Percentiles rank a stretch among this genome's conserved stretches.
Evolutionary conservation across 64 coral and sea anemone species (phyloP).

Genomic region (Montipora sp.): DNA sequence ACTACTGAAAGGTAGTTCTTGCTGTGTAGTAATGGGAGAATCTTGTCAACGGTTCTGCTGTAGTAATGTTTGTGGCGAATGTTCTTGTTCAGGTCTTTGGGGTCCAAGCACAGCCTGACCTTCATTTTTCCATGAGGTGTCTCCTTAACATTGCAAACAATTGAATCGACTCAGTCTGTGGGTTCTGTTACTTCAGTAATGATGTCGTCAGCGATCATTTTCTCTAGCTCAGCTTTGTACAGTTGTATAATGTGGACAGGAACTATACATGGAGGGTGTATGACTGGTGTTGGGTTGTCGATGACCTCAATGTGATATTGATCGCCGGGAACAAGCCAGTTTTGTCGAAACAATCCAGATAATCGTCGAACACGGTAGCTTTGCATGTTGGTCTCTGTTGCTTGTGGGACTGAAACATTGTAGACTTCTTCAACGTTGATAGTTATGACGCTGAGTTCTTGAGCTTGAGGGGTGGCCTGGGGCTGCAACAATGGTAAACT

Average conservation of each 20-base stretch:
- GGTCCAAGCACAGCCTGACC: constrained; percentile 25
- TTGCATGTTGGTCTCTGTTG: neutral
- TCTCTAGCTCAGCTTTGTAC: constrained; percentile 55
- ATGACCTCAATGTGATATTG: constrained; percentile 62
- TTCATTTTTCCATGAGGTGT: constrained; percentile 25
- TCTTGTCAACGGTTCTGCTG: constrained; percentile 57
- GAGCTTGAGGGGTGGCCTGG: constrained; percentile 63
- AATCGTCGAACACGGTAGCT: constrained; percentile 26
- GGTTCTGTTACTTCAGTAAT: constrained; percentile 60
- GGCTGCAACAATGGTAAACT: constrained; percentile 51
- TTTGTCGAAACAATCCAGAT: constrained; percentile 45
- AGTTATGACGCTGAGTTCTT: neutral
- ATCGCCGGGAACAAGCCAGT: constrained; percentile 27
- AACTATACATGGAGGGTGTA: constrained; percentile 61
- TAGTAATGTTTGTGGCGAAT: constrained; percentile 60
- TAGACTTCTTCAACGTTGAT: neutral
- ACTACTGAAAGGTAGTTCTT: constrained; percentile 66
- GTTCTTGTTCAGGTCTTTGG: constrained; percentile 44
- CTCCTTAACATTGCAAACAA: constrained; percentile 63
- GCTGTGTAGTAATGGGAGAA: constrained; percentile 46
- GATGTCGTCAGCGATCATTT: constrained; percentile 44
- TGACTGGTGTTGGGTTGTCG: constrained; percentile 55
- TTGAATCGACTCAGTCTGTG: constrained; percentile 77
- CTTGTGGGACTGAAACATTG: neutral
- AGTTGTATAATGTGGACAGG: constrained; percentile 65